These are phyloP conservation scores for Ageneiosus marmoratus DNA, from an alignment of 2,113 vertebrate genomes.

Conservation along the genomic window DNA sequence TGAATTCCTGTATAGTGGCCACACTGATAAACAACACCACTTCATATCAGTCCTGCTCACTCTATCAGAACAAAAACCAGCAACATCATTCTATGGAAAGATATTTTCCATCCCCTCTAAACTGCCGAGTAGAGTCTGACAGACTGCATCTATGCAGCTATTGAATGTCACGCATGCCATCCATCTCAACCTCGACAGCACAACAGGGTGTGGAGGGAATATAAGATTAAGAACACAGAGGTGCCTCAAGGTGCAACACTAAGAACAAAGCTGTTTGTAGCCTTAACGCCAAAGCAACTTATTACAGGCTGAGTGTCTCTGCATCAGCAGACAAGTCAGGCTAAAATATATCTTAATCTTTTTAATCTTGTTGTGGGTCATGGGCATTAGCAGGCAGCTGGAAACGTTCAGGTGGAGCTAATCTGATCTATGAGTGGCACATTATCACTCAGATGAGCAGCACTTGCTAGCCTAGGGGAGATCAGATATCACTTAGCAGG, in stretches of 20 bases:
- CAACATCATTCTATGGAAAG: conserved; percentile 31
- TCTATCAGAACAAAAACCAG: conserved; percentile 43
- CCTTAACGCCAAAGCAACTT: conserved; percentile 22
- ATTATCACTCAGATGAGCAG: conserved; percentile 53
- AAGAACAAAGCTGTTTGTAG: conserved; percentile 38
- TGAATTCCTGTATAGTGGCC: background rate
- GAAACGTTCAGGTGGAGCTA: conserved; percentile 51
- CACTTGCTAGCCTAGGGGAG: conserved; percentile 37
- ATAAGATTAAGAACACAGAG: conserved; percentile 42
- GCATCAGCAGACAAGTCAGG: conserved; percentile 25
- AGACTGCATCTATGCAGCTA: conserved; percentile 45
- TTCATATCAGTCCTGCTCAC: conserved; percentile 12
- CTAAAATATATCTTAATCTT: conserved; percentile 46
- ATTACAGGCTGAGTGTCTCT: conserved; percentile 34
- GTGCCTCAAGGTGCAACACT: conserved; percentile 48
- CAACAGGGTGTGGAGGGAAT: conserved; percentile 34
- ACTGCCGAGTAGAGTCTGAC: conserved; percentile 52
- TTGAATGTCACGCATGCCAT: conserved; percentile 47
- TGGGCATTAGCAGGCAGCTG: conserved; percentile 50
- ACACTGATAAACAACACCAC: background rate
- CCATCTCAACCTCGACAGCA: conserved; percentile 46
- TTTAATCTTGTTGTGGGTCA: conserved; percentile 51
- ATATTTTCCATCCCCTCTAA: conserved; percentile 41
- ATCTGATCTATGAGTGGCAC: conserved; percentile 51
- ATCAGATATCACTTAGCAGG: conserved; percentile 38